Conservation (phyloP, 1,140 invertebrate species). For the Propsilocerus akamusi region DNA sequence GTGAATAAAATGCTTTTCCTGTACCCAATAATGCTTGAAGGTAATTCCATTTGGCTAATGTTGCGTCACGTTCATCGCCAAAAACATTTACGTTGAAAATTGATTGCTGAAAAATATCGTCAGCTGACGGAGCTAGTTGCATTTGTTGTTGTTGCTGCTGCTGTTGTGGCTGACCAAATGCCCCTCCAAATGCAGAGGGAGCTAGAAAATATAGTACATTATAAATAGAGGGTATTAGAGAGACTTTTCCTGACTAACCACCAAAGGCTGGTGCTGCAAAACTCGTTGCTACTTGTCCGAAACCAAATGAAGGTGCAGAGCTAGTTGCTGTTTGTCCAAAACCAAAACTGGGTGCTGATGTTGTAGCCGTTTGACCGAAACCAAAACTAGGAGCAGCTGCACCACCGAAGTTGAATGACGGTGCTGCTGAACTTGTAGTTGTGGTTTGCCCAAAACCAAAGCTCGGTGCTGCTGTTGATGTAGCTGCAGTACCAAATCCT, state of each 20-base stretch:
- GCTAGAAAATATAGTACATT: conserved; percentile 6
- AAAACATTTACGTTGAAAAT: conserved; percentile 73
- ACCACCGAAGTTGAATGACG: not conserved
- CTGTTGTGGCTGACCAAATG: conserved; percentile 19
- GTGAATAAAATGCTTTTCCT: conserved; percentile 57
- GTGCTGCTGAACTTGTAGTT: conserved; percentile 10
- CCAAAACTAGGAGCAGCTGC: not conserved
- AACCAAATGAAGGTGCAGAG: not conserved
- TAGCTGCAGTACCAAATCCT: conserved; percentile 26
- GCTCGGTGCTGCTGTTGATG: not conserved
- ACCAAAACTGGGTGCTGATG: not conserved
- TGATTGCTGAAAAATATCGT: conserved; percentile 53
- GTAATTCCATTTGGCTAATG: conserved; percentile 84
- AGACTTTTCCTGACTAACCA: not conserved
- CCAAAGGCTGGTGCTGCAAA: conserved; percentile 14
- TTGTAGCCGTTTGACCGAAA: conserved; percentile 1
- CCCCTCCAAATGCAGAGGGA: conserved; percentile 9
- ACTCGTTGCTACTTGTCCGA: conserved; percentile 9
- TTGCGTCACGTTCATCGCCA: conserved; percentile 80
- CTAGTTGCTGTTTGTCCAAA: not conserved
- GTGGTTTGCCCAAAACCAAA: conserved; percentile 19
- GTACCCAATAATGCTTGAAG: conserved; percentile 83
- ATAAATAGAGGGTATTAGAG: conserved; percentile 4
- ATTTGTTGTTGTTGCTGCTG: conserved; percentile 36
- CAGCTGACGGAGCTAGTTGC: conserved; percentile 34